phyloP scores from a whole-genome alignment of 2,797 vertebrate genomes.

The Cynodonichthys magdalenae region DNA sequence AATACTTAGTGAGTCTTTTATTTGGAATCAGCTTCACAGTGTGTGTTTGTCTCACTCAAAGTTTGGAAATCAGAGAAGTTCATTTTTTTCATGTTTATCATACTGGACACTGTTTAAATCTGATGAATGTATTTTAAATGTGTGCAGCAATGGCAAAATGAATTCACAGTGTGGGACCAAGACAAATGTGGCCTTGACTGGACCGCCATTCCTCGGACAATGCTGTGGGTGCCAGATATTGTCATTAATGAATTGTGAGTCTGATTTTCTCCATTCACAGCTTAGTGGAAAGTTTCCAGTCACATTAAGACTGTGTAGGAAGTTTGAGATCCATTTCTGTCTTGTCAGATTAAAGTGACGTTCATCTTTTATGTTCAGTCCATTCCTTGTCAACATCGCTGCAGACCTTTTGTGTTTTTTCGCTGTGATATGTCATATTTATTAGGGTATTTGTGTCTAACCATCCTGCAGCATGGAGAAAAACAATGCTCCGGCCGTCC shows the following conservation, averaged over 20 bases:
- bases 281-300: too few species aligned
- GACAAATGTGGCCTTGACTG: slow-evolving; percentile 58
- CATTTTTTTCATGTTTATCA: too few species aligned
- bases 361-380: too few species aligned
- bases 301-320: too few species aligned
- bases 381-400: not conserved
- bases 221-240: slow-evolving; percentile 69
- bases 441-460: not conserved
- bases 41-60: not conserved
- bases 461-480: slow-evolving; percentile 70
- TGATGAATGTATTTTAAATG: not conserved
- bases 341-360: too few species aligned
- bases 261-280: not conserved
- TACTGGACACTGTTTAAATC: not conserved
- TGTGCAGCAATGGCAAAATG: slow-evolving; percentile 70
- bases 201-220: slow-evolving; percentile 67
- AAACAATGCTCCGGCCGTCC: slow-evolving; percentile 63
- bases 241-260: slow-evolving; percentile 70
- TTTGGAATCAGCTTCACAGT: not conserved
- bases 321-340: too few species aligned
- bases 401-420: not conserved
- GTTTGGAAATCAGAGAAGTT: not conserved
- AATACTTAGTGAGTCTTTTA: slow-evolving; percentile 56
- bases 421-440: not conserved
- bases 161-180: slow-evolving; percentile 74